Conservation (phyloP, 37 sponge, comb jelly and placozoan genomes). For the Beroe forskalii region DNA sequence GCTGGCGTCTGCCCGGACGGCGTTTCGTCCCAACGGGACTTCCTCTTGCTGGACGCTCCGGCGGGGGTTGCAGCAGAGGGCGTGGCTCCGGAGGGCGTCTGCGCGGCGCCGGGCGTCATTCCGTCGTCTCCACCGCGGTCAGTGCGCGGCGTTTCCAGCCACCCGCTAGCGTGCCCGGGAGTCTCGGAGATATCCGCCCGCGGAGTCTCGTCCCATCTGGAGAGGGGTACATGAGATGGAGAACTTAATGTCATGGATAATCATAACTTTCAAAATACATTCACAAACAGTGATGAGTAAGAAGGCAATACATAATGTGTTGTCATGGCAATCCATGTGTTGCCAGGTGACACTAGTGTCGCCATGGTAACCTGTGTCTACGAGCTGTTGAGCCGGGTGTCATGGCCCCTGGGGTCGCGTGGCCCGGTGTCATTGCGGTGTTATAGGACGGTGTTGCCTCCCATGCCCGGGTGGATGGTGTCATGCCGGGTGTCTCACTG, state of each 20-base stretch:
- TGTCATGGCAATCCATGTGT: neutral
- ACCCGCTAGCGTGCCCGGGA: conserved; percentile 79
- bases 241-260: neutral
- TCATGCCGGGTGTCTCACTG: conserved; percentile 64
- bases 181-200: conserved; percentile 74
- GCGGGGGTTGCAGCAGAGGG: conserved; percentile 69
- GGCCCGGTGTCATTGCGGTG: conserved; percentile 79
- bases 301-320: neutral
- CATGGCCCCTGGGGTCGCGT: conserved; percentile 70
- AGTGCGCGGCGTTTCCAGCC: conserved; percentile 90
- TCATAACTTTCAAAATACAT: neutral
- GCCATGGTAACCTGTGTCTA: conserved; percentile 60
- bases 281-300: neutral
- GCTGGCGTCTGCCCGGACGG: conserved; percentile 69
- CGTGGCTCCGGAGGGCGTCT: conserved; percentile 67
- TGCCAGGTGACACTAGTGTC: neutral
- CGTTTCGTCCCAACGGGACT: conserved; percentile 97
- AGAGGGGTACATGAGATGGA: conserved; percentile 67
- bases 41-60: conserved; percentile 72
- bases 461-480: conserved; percentile 78
- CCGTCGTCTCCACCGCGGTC: conserved; percentile 72
- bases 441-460: conserved; percentile 76
- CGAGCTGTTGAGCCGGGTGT: conserved; percentile 55
- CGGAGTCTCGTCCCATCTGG: conserved; percentile 93
- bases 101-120: conserved; percentile 45